These are phyloP conservation scores for Coptodon bakossiorum DNA, from an alignment of 2,113 vertebrate genomes.

Conservation along the genomic window DNA sequence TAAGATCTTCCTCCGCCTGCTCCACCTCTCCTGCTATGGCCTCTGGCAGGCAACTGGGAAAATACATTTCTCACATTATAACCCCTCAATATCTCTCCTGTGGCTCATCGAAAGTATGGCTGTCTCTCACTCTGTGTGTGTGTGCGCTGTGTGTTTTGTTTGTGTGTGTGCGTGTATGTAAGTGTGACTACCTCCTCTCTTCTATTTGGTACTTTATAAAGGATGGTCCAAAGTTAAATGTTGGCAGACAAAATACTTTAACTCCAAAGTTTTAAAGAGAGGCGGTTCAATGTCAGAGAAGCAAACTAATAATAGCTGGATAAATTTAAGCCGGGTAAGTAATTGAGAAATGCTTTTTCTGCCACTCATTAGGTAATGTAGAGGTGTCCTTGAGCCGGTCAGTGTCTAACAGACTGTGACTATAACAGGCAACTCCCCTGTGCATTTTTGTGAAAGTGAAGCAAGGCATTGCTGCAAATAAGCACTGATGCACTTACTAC, in stretches of 20 bases:
- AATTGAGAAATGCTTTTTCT: slow-evolving; percentile 14
- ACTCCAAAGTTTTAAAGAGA: background rate
- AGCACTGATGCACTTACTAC: background rate
- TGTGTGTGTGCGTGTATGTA: background rate
- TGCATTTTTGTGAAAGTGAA: slow-evolving; percentile 26
- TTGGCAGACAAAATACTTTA: background rate
- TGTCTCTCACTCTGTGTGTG: background rate
- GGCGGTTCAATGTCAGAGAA: background rate
- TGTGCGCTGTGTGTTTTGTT: background rate
- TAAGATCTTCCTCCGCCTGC: slow-evolving; percentile 46
- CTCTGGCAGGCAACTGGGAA: slow-evolving; percentile 25
- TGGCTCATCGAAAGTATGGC: slow-evolving; percentile 22
- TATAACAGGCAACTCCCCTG: slow-evolving; percentile 15
- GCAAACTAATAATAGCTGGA: slow-evolving; percentile 1
- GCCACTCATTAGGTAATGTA: slow-evolving; percentile 20
- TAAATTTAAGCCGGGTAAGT: background rate
- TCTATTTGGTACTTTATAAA: background rate
- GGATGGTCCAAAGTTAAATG: background rate
- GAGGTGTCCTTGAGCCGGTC: slow-evolving; percentile 22
- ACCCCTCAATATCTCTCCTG: slow-evolving; percentile 48
- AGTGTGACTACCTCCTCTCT: background rate
- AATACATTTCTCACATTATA: slow-evolving; percentile 58
- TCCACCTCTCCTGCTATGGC: slow-evolving; percentile 33
- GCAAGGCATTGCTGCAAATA: slow-evolving; percentile 17
- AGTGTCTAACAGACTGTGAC: background rate